Conservation (phyloP, 2,113 vertebrate genomes). For the Tichodroma muraria region DNA sequence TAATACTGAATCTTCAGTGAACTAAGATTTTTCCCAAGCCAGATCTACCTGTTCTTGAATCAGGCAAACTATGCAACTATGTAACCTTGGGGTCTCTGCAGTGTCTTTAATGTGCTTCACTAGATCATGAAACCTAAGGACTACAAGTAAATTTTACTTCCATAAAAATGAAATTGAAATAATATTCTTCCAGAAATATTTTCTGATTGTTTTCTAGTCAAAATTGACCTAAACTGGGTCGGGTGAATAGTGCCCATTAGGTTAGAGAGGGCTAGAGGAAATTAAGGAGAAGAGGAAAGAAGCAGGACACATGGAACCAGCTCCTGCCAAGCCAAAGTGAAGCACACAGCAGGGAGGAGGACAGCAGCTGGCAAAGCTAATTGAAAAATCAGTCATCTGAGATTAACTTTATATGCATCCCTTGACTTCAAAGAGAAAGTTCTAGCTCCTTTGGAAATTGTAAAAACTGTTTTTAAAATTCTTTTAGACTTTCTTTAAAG, state of each 20-base stretch:
- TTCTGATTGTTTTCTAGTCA: not conserved
- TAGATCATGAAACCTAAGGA: not conserved
- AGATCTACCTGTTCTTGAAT: not conserved
- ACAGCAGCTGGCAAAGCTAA: not conserved
- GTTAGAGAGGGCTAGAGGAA: not conserved
- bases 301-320: not conserved
- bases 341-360: not conserved
- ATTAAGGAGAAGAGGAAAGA: not conserved
- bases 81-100: not conserved
- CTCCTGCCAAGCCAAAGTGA: not conserved
- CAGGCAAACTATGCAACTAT: not conserved
- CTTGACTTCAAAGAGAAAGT: not conserved
- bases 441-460: not conserved
- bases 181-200: not conserved
- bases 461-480: not conserved
- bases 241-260: not conserved
- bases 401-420: not conserved
- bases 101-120: not conserved
- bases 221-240: not conserved
- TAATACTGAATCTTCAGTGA: not conserved
- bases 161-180: not conserved
- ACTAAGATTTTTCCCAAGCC: not conserved
- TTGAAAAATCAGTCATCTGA: not conserved
- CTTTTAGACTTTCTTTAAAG: not conserved
- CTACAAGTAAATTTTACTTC: not conserved